A percentile compares a stretch with the other conserved stretches of the same genome.
These are phyloP conservation scores for Actinernus sp. DNA, from an alignment of 92 coral and sea anemone species.

Conservation along the genomic window DNA sequence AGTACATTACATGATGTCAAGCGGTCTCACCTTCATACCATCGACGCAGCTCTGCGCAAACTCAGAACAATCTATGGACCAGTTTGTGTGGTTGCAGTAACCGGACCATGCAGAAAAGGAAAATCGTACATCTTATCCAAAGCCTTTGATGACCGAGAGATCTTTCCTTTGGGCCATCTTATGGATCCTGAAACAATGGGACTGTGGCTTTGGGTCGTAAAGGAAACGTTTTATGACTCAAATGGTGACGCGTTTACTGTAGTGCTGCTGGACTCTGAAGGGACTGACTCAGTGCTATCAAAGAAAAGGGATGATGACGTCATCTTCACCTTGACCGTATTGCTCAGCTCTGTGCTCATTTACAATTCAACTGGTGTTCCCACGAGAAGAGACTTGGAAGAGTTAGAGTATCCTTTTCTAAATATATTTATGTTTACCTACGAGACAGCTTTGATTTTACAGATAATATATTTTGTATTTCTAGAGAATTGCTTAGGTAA, in stretches of 20 bases:
- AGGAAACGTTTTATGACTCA: slow-evolving; percentile 10
- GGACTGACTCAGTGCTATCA: slow-evolving; percentile 67
- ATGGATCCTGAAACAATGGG: slow-evolving; percentile 78
- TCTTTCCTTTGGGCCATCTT: slow-evolving; percentile 75
- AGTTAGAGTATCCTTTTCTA: slow-evolving; percentile 62
- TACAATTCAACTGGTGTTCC: slow-evolving; percentile 78
- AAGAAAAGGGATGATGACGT: slow-evolving; percentile 62
- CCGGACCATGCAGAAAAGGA: slow-evolving; percentile 82
- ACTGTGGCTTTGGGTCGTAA: slow-evolving; percentile 64
- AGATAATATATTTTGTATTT: no score
- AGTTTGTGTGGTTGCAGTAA: slow-evolving; percentile 76
- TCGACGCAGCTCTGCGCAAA: slow-evolving; percentile 52
- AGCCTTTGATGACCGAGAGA: slow-evolving; percentile 69
- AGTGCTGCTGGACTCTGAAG: slow-evolving; percentile 85
- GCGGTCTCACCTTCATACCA: slow-evolving; percentile 53
- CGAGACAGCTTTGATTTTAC: no score
- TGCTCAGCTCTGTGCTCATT: slow-evolving; percentile 73
- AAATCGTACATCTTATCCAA: slow-evolving; percentile 79
- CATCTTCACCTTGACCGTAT: slow-evolving; percentile 71
- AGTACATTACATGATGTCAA: slow-evolving; percentile 17
- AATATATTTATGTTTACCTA: no score
- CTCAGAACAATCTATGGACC: slow-evolving; percentile 61
- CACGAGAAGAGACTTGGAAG: slow-evolving; percentile 57
- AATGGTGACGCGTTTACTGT: slow-evolving; percentile 71
- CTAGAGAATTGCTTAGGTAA: no score